A percentile compares a stretch with the other conserved stretches of the same genome.
Conservation (phyloP, 2,113 vertebrate species). For the Peromyscus californicus region DNA sequence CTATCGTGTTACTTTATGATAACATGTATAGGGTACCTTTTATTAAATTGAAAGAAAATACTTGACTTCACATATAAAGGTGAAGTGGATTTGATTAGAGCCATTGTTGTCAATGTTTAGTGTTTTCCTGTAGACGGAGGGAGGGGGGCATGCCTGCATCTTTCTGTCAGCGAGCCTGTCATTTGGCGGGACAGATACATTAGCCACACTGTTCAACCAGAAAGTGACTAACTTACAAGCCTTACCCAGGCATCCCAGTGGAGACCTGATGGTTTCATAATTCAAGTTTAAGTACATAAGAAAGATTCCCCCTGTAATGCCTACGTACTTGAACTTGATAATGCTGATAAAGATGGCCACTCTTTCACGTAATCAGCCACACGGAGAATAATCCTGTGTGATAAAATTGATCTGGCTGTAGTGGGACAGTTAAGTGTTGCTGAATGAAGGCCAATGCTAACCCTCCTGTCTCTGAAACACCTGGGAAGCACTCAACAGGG, state of each 20-base stretch:
- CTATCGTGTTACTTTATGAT: slow-evolving; percentile 85
- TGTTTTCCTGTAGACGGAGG: background rate
- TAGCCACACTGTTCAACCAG: background rate
- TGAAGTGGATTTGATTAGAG: slow-evolving; percentile 45
- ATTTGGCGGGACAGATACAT: background rate
- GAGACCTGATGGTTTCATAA: slow-evolving; percentile 28
- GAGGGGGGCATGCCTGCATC: background rate
- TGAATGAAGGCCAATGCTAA: slow-evolving; percentile 11
- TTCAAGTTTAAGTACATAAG: slow-evolving; percentile 56
- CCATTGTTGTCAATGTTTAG: background rate
- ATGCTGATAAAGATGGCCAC: slow-evolving; percentile 60
- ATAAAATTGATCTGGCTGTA: slow-evolving; percentile 38
- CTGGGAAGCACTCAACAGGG: background rate
- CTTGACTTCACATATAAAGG: slow-evolving; percentile 68
- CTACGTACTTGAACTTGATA: slow-evolving; percentile 66
- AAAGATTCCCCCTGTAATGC: slow-evolving; percentile 55
- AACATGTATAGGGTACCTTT: slow-evolving; percentile 75
- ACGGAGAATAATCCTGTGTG: background rate
- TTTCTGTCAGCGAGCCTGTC: slow-evolving; percentile 21
- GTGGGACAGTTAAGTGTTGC: background rate
- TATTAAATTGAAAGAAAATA: slow-evolving; percentile 77
- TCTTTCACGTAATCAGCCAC: slow-evolving; percentile 15
- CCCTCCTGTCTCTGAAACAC: background rate
- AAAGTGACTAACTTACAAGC: slow-evolving; percentile 56
- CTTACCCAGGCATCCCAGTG: background rate